phyloP scores from a whole-genome alignment of 2,797 vertebrate species.

The Ataeniobius toweri region DNA sequence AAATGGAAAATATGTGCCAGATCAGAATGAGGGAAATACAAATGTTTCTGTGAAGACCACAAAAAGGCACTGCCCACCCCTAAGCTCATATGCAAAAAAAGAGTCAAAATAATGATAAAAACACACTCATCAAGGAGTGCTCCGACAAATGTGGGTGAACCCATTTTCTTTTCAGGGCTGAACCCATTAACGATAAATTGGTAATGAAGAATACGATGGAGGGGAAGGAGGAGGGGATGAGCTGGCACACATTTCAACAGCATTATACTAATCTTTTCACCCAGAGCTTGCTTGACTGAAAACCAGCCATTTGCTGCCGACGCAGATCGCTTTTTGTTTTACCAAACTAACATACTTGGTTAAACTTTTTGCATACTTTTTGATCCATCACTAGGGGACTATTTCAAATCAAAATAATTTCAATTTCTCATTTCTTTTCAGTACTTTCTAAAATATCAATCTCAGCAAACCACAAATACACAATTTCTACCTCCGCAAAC shows the following conservation, averaged over 20 bases:
- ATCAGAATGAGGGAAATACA: conserved; percentile 19
- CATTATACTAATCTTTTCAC: neutral
- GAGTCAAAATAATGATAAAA: neutral
- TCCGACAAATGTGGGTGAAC: conserved; percentile 2
- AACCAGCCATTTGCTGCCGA: neutral
- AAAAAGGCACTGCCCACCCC: neutral
- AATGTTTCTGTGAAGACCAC: neutral
- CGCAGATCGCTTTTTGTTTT: neutral
- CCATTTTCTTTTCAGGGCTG: conserved; percentile 1
- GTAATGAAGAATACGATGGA: conserved; percentile 5
- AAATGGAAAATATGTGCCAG: neutral
- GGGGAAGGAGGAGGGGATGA: neutral
- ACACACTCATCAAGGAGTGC: neutral
- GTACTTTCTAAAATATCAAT: neutral
- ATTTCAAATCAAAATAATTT: neutral
- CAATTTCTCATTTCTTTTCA: neutral
- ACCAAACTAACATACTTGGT: neutral
- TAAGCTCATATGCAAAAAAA: neutral
- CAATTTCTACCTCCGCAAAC: neutral
- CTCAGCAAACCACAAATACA: neutral
- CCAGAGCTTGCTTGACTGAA: neutral
- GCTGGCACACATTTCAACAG: neutral
- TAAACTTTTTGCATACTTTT: neutral
- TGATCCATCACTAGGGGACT: neutral
- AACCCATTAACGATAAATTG: conserved; percentile 10